Conservation (phyloP, 2,888 invertebrate genomes). For the Diabrotica balteata region DNA sequence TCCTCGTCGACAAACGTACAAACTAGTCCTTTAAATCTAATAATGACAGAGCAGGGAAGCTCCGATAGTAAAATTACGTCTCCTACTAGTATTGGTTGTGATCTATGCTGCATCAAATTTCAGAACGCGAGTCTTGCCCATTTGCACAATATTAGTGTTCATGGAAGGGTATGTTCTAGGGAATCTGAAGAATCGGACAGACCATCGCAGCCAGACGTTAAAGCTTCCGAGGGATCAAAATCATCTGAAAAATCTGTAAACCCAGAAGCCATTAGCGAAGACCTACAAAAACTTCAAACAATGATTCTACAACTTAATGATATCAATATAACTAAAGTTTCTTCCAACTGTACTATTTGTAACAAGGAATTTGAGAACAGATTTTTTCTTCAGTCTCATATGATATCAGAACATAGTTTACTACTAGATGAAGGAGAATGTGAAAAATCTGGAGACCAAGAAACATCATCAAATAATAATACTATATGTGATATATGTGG, state of each 20-base stretch:
- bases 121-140: constrained; percentile 61
- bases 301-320: constrained; percentile 91
- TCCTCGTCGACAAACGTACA: constrained; percentile 63
- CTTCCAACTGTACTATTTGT: constrained; percentile 71
- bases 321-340: constrained; percentile 68
- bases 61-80: constrained; percentile 62
- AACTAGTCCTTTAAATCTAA: constrained; percentile 80
- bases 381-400: constrained; percentile 73
- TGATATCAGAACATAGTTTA: constrained; percentile 72
- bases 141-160: constrained; percentile 58
- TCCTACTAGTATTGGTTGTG: constrained; percentile 63
- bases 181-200: constrained; percentile 49
- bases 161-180: constrained; percentile 49
- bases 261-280: constrained; percentile 77
- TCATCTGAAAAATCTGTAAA: constrained; percentile 53
- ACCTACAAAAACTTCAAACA: constrained; percentile 86
- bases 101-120: constrained; percentile 63
- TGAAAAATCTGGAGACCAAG: constrained; percentile 53
- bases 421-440: constrained; percentile 60
- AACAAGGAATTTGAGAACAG: constrained; percentile 76
- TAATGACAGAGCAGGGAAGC: constrained; percentile 72
- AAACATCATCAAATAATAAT: constrained; percentile 53
- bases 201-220: constrained; percentile 37
- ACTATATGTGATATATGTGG: constrained; percentile 60
- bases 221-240: constrained; percentile 35